Conservation (phyloP, 1,140 invertebrate species). For the Bemisia tabaci region DNA sequence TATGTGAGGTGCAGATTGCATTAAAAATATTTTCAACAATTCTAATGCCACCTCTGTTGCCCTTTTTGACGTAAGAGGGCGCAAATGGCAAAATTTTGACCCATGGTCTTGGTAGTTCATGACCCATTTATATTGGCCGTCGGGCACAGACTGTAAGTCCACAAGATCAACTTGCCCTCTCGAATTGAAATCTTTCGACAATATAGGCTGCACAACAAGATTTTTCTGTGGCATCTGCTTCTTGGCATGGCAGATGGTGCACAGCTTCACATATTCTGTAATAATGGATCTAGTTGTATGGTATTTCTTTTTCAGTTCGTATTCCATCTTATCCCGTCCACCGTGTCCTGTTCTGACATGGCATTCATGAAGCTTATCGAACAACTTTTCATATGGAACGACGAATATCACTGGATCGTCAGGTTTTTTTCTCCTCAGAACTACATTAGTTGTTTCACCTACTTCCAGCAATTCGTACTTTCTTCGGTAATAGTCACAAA, state of each 20-base stretch:
- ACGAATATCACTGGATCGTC: not conserved
- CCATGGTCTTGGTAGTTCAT: not conserved
- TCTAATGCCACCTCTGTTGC: not conserved
- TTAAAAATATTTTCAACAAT: not conserved
- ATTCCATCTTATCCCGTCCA: not conserved
- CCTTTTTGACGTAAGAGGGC: not conserved
- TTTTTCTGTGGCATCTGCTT: not conserved
- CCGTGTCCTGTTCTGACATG: not conserved
- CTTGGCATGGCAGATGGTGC: not conserved
- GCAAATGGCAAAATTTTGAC: not conserved
- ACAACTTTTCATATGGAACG: constrained; percentile 9
- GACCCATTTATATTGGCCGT: constrained; percentile 1
- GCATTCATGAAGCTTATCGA: not conserved
- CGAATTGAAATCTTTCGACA: not conserved
- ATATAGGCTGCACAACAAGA: constrained; percentile 1
- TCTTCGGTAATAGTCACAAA: constrained; percentile 6
- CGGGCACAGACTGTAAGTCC: not conserved
- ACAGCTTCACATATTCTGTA: not conserved
- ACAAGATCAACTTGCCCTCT: not conserved
- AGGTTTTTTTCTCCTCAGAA: not conserved
- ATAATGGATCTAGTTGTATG: not conserved
- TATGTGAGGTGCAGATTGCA: not conserved
- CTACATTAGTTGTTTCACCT: constrained; percentile 3
- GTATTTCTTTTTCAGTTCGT: constrained; percentile 1
- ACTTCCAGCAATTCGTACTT: constrained; percentile 9